Evolutionary conservation across 2,113 vertebrate genomes (phyloP).

Genomic region (Caranx ignobilis): DNA sequence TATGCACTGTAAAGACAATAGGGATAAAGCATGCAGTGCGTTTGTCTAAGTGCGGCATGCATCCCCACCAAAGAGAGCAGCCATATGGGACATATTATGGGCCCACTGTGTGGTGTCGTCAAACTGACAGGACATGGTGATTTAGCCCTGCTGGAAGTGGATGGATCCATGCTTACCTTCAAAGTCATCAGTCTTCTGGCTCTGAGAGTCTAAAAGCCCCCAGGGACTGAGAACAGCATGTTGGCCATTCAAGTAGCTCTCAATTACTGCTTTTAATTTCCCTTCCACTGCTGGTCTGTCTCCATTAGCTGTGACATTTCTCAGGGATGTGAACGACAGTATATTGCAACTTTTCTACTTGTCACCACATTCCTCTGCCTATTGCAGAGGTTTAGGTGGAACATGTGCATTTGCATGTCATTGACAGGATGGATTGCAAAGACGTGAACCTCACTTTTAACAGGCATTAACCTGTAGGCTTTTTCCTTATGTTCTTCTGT

Average conservation of each 20-base stretch:
- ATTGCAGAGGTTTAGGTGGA: slow-evolving; percentile 26
- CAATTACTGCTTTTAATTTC: slow-evolving; percentile 75
- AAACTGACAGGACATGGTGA: slow-evolving; percentile 73
- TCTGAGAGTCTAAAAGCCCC: slow-evolving; percentile 61
- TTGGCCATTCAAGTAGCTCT: slow-evolving; percentile 67
- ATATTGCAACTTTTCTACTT: slow-evolving; percentile 21
- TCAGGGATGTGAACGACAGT: slow-evolving; percentile 41
- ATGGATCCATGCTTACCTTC: slow-evolving; percentile 70
- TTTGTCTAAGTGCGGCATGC: slow-evolving; percentile 37
- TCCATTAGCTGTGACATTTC: slow-evolving; percentile 71
- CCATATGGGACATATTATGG: slow-evolving; percentile 74
- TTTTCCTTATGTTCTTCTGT: not conserved
- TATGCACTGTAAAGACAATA: slow-evolving; percentile 26
- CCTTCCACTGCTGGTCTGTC: slow-evolving; percentile 53
- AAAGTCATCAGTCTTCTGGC: slow-evolving; percentile 66
- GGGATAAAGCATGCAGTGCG: slow-evolving; percentile 8
- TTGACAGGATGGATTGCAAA: not conserved
- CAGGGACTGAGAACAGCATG: slow-evolving; percentile 65
- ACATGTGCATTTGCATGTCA: slow-evolving; percentile 9
- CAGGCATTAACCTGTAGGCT: not conserved
- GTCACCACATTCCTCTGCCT: not conserved
- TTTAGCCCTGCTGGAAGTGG: slow-evolving; percentile 66
- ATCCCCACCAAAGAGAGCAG: slow-evolving; percentile 46
- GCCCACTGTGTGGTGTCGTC: slow-evolving; percentile 60
- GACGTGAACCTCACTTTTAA: not conserved